Evolutionary conservation across 2,797 vertebrate genomes (phyloP).

Genomic region (Sebastes melanostomus): DNA sequence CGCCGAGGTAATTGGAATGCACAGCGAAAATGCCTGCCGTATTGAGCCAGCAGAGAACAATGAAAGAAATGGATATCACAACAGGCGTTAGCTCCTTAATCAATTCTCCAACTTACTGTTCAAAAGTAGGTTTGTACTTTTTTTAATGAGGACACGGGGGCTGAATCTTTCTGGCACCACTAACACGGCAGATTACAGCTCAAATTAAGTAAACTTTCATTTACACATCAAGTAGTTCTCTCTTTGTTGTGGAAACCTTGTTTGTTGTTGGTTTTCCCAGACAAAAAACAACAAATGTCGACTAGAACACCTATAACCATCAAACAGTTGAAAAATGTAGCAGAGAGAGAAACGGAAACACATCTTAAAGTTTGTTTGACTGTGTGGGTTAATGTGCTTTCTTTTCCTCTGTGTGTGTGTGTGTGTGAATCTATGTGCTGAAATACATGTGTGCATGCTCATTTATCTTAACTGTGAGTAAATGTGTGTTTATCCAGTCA

Average conservation of each 20-base stretch:
- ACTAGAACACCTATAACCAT: conserved; percentile 47
- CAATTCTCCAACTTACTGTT: conserved; percentile 77
- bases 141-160: conserved; percentile 77
- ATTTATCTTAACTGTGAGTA: conserved; percentile 48
- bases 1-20: conserved; percentile 81
- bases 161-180: conserved; percentile 55
- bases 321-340: conserved; percentile 31
- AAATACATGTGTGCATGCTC: conserved; percentile 21
- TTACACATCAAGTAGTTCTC: conserved; percentile 56
- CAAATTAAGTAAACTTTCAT: conserved; percentile 78
- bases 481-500: conserved; percentile 60
- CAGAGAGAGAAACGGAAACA: neutral
- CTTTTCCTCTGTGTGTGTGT: neutral
- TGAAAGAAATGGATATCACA: conserved; percentile 81
- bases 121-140: conserved; percentile 79
- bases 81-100: conserved; percentile 76
- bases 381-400: conserved; percentile 13
- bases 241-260: conserved; percentile 63
- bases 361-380: conserved; percentile 25
- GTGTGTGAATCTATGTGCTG: neutral
- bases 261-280: conserved; percentile 62
- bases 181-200: conserved; percentile 71
- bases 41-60: conserved; percentile 79
- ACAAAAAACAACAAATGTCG: conserved; percentile 64
- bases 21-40: conserved; percentile 68